Evolutionary conservation across 2,888 invertebrate species (phyloP).

Genomic region (Deilephila elpenor): DNA sequence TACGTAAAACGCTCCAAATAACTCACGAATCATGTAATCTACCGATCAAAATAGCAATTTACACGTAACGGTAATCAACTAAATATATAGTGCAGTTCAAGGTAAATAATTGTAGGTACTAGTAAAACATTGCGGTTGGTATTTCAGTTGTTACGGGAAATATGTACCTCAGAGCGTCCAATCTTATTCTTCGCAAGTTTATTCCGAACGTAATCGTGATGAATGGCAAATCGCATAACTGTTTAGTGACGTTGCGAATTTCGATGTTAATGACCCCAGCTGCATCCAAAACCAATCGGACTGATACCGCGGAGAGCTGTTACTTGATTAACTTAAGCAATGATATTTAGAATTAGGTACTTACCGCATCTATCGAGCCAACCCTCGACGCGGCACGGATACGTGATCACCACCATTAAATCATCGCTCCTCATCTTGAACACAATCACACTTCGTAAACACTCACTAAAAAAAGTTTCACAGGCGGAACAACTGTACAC

Average conservation of each 20-base stretch:
- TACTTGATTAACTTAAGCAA: neutral
- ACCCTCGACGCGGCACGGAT: slow-evolving; percentile 79
- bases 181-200: neutral
- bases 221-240: neutral
- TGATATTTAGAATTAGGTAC: slow-evolving; percentile 39
- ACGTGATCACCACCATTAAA: slow-evolving; percentile 65
- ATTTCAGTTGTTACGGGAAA: slow-evolving; percentile 13
- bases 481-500: slow-evolving; percentile 36
- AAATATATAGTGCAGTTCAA: slow-evolving; percentile 24
- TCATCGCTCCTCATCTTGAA: slow-evolving; percentile 68
- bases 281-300: neutral
- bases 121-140: neutral
- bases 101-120: slow-evolving; percentile 17
- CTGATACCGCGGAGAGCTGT: neutral
- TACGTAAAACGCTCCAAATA: slow-evolving; percentile 75
- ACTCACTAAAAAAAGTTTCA: slow-evolving; percentile 37
- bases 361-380: slow-evolving; percentile 81
- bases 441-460: slow-evolving; percentile 51
- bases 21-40: slow-evolving; percentile 57
- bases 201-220: neutral
- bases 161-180: neutral
- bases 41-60: slow-evolving; percentile 55
- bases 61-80: slow-evolving; percentile 36
- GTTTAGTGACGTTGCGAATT: neutral
- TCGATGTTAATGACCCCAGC: neutral